These are phyloP conservation scores for Saxidomus purpurata DNA, from an alignment of 1,140 invertebrate species.

Conservation along the genomic window DNA sequence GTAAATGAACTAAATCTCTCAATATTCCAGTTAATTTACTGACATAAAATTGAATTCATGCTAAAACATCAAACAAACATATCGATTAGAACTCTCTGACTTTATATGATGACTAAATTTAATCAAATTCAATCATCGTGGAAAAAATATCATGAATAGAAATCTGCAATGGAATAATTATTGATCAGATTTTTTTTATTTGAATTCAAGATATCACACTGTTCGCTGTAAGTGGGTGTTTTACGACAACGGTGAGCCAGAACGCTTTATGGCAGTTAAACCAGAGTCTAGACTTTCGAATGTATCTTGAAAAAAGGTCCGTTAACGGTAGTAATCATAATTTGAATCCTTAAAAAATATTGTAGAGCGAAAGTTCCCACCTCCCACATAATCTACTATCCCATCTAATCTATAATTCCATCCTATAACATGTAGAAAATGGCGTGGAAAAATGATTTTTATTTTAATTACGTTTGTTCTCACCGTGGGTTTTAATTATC, in stretches of 20 bases:
- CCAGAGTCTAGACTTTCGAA: background rate
- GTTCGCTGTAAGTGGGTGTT: background rate
- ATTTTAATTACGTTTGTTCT: too few relatives aligned
- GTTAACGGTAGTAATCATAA: too few relatives aligned
- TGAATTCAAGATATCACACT: constrained; percentile 45
- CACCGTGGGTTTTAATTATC: too few relatives aligned
- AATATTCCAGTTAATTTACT: constrained; percentile 47
- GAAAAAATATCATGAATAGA: constrained; percentile 45
- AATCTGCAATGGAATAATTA: constrained; percentile 48
- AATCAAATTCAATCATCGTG: constrained; percentile 54
- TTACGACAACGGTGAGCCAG: background rate
- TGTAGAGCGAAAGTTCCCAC: too few relatives aligned
- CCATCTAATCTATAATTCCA: too few relatives aligned
- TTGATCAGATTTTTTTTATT: constrained; percentile 47
- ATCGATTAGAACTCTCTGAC: constrained; percentile 38
- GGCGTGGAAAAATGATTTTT: too few relatives aligned
- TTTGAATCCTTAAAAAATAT: too few relatives aligned
- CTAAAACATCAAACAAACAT: constrained; percentile 42
- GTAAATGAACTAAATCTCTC: constrained; percentile 45
- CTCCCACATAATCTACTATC: too few relatives aligned
- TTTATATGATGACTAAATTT: constrained; percentile 47
- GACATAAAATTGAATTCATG: constrained; percentile 42
- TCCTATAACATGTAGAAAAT: too few relatives aligned
- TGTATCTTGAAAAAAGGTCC: background rate
- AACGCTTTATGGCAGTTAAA: background rate